Evolutionary conservation across 2,113 vertebrate genomes (phyloP).

Genomic region (Rallus limicola): DNA sequence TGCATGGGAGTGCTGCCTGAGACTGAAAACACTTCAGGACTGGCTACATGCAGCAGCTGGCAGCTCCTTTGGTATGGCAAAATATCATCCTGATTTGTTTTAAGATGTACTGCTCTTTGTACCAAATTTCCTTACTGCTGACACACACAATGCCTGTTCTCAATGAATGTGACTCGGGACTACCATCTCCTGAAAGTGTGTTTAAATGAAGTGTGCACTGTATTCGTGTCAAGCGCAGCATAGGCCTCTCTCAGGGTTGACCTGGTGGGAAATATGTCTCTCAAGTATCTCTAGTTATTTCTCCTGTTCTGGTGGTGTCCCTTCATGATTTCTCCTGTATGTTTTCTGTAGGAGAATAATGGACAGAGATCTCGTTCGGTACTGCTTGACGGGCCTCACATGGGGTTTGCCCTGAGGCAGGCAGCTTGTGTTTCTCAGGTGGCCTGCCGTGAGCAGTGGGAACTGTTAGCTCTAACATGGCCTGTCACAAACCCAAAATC

Average conservation of each 20-base stretch:
- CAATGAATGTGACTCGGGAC: rapidly evolving
- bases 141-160: neutral
- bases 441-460: neutral
- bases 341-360: neutral
- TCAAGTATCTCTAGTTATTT: neutral
- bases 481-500: neutral
- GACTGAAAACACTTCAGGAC: neutral
- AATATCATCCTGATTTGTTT: neutral
- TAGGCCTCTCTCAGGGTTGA: neutral
- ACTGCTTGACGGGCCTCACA: neutral
- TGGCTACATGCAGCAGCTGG: neutral
- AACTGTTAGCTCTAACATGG: neutral
- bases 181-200: rapidly evolving
- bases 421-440: neutral
- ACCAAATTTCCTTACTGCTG: neutral
- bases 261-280: neutral
- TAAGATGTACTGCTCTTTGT: neutral
- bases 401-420: neutral
- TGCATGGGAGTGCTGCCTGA: neutral
- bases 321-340: neutral
- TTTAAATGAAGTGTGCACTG: neutral
- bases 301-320: neutral
- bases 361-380: neutral
- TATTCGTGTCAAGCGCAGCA: neutral
- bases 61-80: neutral